phyloP scores from a whole-genome alignment of 1,140 invertebrate genomes.

The Gryllus bimaculatus region DNA sequence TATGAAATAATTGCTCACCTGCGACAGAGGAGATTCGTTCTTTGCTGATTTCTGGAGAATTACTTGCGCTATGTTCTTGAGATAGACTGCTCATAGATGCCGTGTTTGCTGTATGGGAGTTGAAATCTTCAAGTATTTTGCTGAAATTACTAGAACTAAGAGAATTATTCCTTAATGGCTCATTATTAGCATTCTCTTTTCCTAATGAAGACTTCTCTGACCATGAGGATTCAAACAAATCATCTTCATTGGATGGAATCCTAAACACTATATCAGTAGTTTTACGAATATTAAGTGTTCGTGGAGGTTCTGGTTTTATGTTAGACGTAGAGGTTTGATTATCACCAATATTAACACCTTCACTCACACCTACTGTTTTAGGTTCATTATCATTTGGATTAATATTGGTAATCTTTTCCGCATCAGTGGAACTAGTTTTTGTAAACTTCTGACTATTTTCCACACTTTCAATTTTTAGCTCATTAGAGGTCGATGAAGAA shows the following conservation, averaged over 20 bases:
- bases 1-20: neutral
- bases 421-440: neutral
- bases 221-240: neutral
- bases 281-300: conserved; percentile 10
- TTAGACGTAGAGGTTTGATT: neutral
- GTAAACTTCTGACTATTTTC: neutral
- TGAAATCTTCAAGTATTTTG: no score
- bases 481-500: neutral
- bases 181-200: no score
- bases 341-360: neutral
- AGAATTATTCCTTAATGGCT: no score
- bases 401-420: neutral
- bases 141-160: no score
- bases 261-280: neutral
- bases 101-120: no score
- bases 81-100: no score
- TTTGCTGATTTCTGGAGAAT: no score
- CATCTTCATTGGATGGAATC: conserved; percentile 11
- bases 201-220: neutral
- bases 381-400: neutral
- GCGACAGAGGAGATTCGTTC: neutral
- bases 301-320: conserved; percentile 1
- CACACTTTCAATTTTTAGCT: no score
- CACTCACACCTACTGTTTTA: no score
- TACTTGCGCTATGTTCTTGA: no score